phyloP scores from a whole-genome alignment of 2,113 vertebrate genomes.

The Megalops atlanticus region DNA sequence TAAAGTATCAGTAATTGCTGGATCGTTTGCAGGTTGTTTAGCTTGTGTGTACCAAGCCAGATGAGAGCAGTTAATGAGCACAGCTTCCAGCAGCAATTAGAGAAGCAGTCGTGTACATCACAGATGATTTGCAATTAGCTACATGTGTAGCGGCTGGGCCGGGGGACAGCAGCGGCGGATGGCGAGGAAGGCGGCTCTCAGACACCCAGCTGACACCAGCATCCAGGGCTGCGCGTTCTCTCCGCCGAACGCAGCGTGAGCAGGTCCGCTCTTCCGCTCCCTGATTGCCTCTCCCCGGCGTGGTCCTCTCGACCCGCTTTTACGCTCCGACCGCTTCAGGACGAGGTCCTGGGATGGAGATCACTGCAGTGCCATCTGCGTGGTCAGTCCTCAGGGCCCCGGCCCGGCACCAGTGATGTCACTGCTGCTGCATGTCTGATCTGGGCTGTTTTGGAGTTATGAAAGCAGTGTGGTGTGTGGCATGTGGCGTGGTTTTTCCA shows the following conservation, averaged over 20 bases:
- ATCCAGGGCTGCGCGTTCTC: neutral
- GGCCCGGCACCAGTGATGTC: no score
- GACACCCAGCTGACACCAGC: conserved; percentile 22
- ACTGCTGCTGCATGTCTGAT: no score
- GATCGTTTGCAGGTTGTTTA: conserved; percentile 93
- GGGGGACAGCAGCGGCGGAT: conserved; percentile 25
- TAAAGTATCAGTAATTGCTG: conserved; percentile 88
- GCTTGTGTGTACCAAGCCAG: conserved; percentile 88
- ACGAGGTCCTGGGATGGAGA: no score
- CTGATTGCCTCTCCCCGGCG: no score
- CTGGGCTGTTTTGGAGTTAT: no score
- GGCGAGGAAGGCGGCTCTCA: conserved; percentile 8
- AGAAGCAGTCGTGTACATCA: conserved; percentile 81
- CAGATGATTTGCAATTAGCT: conserved; percentile 86
- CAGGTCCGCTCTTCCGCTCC: no score
- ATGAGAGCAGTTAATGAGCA: conserved; percentile 93
- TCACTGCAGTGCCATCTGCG: no score
- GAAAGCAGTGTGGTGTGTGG: no score
- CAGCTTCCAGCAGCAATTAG: conserved; percentile 93
- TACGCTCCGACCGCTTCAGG: no score
- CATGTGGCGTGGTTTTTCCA: neutral
- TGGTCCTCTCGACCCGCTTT: no score
- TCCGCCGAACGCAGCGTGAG: no score
- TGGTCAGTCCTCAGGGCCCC: no score
- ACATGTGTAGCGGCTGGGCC: conserved; percentile 52